Conservation (phyloP, 2,797 vertebrate species). For the Diceros bicornis region DNA sequence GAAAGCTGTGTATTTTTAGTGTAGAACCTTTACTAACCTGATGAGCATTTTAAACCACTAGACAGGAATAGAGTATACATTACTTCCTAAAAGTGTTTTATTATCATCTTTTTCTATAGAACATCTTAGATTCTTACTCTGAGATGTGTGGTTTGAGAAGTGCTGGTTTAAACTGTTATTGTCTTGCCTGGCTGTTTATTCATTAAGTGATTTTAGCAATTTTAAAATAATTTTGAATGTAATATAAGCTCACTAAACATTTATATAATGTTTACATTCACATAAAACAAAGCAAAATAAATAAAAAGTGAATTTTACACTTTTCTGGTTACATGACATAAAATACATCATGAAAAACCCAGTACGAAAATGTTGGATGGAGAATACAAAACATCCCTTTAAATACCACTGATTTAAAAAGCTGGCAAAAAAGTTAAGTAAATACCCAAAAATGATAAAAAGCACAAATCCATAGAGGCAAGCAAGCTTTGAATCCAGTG, state of each 20-base stretch:
- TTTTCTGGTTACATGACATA: background rate
- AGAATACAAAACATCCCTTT: background rate
- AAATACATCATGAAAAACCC: background rate
- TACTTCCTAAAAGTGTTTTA: background rate
- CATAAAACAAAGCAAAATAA: background rate
- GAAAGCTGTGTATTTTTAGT: background rate
- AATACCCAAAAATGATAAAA: background rate
- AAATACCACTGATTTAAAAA: background rate
- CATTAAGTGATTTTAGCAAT: background rate
- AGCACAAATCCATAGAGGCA: background rate
- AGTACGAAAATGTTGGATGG: background rate
- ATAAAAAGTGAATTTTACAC: background rate
- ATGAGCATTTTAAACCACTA: background rate
- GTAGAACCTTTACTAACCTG: background rate
- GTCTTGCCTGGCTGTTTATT: background rate
- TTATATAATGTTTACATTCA: background rate
- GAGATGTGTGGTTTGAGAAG: background rate
- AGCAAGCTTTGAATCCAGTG: background rate
- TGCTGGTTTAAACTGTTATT: background rate
- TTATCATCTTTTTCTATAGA: background rate
- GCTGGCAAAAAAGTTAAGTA: background rate
- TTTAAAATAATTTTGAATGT: background rate
- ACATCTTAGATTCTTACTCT: background rate
- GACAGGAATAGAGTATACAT: background rate
- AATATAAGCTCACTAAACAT: background rate